phyloP scores from a whole-genome alignment of 2,888 invertebrate genomes.

The Synanthedon formicaeformis region DNA sequence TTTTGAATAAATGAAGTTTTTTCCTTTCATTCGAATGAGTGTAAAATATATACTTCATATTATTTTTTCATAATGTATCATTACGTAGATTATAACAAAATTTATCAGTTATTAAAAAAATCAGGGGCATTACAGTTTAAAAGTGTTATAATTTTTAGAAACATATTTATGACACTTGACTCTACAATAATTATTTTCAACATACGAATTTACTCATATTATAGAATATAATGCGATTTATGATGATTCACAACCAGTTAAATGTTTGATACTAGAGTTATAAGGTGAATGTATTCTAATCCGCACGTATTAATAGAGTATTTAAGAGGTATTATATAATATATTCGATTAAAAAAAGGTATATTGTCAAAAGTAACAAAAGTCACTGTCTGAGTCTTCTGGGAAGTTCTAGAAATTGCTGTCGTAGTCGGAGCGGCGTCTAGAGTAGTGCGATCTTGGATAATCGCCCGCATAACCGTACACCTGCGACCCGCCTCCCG shows the following conservation, averaged over 20 bases:
- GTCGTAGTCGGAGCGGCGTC: constrained; percentile 81
- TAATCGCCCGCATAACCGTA: constrained; percentile 65
- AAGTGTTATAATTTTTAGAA: too few species aligned
- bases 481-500: constrained; percentile 72
- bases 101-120: constrained; percentile 7
- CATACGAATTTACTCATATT: constrained; percentile 24
- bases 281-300: background rate
- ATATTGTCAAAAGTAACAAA: constrained; percentile 57
- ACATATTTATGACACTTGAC: too few species aligned
- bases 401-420: constrained; percentile 76
- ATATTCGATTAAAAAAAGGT: constrained; percentile 42
- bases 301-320: background rate
- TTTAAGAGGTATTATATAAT: constrained; percentile 14
- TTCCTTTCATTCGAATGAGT: too few species aligned
- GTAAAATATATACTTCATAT: too few species aligned
- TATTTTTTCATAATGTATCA: too few species aligned
- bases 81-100: too few species aligned
- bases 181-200: constrained; percentile 2
- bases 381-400: constrained; percentile 23
- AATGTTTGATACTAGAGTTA: background rate
- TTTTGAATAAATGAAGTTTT: too few species aligned
- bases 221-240: background rate
- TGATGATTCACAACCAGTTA: background rate
- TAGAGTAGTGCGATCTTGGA: constrained; percentile 69
- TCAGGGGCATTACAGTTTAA: constrained; percentile 13